These are phyloP conservation scores for Leptoteleia sp. DNA, from an alignment of 1,140 invertebrate species.

Conservation along the genomic window DNA sequence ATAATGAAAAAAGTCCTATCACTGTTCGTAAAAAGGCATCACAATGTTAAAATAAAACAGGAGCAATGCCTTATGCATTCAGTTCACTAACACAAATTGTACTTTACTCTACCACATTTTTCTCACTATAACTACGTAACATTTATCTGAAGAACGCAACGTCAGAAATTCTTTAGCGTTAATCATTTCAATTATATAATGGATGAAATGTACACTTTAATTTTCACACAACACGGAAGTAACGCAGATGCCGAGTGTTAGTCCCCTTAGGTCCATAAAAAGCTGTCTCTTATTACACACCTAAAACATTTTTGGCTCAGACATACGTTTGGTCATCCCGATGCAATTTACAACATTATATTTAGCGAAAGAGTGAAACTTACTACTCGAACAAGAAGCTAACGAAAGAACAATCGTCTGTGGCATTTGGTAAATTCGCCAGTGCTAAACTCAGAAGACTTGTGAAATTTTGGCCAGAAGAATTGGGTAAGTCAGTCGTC, in stretches of 20 bases:
- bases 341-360: slow-evolving; percentile 21
- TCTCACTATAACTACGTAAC: too few species aligned
- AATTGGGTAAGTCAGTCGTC: slow-evolving; percentile 36
- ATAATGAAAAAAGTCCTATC: too few species aligned
- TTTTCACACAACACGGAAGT: background rate
- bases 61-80: too few species aligned
- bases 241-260: background rate
- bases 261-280: background rate
- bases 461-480: slow-evolving; percentile 24
- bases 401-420: slow-evolving; percentile 4
- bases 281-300: slow-evolving; percentile 5
- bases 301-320: slow-evolving; percentile 2
- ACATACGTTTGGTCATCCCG: slow-evolving; percentile 6
- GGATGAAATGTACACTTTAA: background rate
- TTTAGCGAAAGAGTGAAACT: slow-evolving; percentile 10
- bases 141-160: background rate
- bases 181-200: background rate
- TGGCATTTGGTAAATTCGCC: slow-evolving; percentile 20
- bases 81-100: too few species aligned
- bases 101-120: too few species aligned
- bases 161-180: background rate
- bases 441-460: slow-evolving; percentile 19
- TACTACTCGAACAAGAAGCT: slow-evolving; percentile 16
- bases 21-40: too few species aligned
- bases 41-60: too few species aligned